Evolutionary conservation across 2,888 invertebrate species (phyloP), one percentile per base, ranked within the genome.

Genomic region (Caenorhabditis sp.): DNA sequence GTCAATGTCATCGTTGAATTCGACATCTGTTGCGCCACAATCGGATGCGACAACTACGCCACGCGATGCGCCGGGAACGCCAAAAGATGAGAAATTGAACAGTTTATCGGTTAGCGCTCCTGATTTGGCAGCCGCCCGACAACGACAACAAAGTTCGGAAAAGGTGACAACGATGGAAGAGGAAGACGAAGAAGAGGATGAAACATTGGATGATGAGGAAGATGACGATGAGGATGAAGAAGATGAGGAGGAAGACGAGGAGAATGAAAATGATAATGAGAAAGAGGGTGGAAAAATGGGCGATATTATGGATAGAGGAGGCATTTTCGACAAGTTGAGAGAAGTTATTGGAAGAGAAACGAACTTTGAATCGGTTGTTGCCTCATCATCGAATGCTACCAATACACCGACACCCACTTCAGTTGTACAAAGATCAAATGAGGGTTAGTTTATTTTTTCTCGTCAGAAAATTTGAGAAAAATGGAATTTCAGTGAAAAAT

Each of bases 41-140:
- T n/a, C 61, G 51, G 37, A 64, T 62, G 26, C 61, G 8, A 12
- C 14, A 5, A 12, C 26, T 24, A 66, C 72, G 12, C 68, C 68
- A 8, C 26, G 68, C 24, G 66, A 68, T 12, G 58, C 74, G n/a
- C 73, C 68, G 12, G 61, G 64, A 5, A 73, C 67, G 10, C 67
- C 68, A 19, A 26, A 57, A 23, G 70, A 65, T 23, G 71, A 66
- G 4, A 69, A 71, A 63, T 64, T 62, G 43, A 62, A 69, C 6
- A 67, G 55, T 6, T 79, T 78, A 17, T 84, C 70, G 14, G 84
- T 77, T n/a, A 84, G 79, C 23, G 78, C 79, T 14, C 81, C 81
- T 21, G 78, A 81, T 66, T 69, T 81, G 54, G 79, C 78, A 5
- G 75, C 70, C 17, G 75, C 70, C 17, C 65, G 72, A n/a, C 77